Base-by-base conservation (phyloP, 2,113 vertebrate species). In the Halcyon malimbica region DNA sequence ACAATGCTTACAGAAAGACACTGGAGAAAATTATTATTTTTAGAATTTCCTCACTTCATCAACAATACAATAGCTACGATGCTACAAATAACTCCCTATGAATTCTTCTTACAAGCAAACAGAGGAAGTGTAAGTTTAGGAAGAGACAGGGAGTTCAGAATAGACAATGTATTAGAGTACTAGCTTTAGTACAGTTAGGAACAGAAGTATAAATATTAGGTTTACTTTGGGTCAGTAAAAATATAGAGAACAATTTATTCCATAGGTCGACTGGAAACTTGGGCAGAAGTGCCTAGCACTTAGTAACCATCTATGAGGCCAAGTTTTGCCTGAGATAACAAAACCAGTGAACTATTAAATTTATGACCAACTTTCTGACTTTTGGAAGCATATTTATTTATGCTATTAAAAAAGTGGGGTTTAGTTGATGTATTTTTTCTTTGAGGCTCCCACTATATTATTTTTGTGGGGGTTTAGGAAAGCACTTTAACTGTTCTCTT, bases 61-160 rank as follows among this genome's bases (percentile, higher is more conserved):
- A 74, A 68, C 48, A 87, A 41, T 71, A 95, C 92, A 96, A 93
- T 85, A 76, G 63, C 83, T 68, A 11, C 13, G 28, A 94, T 68
- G 50, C 93, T 73, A 89, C 79, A 97, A 96, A 95, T 95, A 95
- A 91, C 94, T 94, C n/a, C 4, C 39, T 64, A 62, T 7, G 51
- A 89, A 80, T 51, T 80, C 75, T 94, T 95, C 83, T 85, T 46
- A 51, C 14, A 95, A 95, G 91, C 63, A 87, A 94, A 88, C 53
- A 91, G 87, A 96, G 91, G 94, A 97, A 97, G 91, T 57, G 9
- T 85, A 81, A 84, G 35, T 62, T 94, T 94, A 79, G 76, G 73
- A 85, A 97, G 46, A 74, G 84, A 71, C 33, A 60, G 67, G 37
- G 25, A 73, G 50, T 74, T 96, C 74, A 84, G 51, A 73, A 57